Evolutionary conservation across 1,140 invertebrate genomes (phyloP), one percentile per base, ranked within the genome.

Genomic region (Diorhabda carinulata): DNA sequence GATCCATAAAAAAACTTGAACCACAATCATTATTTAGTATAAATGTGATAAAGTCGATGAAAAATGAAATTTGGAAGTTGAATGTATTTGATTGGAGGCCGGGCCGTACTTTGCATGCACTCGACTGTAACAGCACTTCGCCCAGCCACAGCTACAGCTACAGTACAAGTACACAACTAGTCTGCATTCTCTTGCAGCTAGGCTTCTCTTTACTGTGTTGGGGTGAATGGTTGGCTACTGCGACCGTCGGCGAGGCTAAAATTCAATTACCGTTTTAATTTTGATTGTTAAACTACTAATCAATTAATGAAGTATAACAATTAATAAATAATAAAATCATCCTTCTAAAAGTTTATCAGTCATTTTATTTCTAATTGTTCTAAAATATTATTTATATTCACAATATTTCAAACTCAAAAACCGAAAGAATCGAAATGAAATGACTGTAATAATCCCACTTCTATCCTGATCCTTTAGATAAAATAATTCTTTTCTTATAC

Each of bases 71-170:
- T 25, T 57, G 57, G 7, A 57, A n/a, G 25, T 25, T 25, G 25
- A 25, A 25, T 25, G 25, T 25, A 25, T 25, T 25, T 43, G 59
- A 40, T 44, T 66, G 42, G 57, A 66, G 65, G 43, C 65, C 65
- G 61, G 66, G 66, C 68, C 71, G 74, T 64, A 70, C 70, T 68
- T 66, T 76, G 76, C 75, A 77, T 77, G 75, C 68, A 63, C 68
- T 72, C 73, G 73, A 73, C 68, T 64, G 70, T 77, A 78, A 78
- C 78, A 79, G 78, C 78, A 78, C 78, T 80, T 78, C 78, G 75
- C 75, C 76, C 73, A 76, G 68, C 75, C 72, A 76, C 70, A 76
- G 71, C 77, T 70, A 76, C 75, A 25, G 25, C 8, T 52, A 52
- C 8, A 52, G 47, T 52, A 25, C 25, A 25, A 74, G 71, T 70